Base-by-base conservation (phyloP, 2,888 invertebrate species). In the Digitonthophagus gazella region DNA sequence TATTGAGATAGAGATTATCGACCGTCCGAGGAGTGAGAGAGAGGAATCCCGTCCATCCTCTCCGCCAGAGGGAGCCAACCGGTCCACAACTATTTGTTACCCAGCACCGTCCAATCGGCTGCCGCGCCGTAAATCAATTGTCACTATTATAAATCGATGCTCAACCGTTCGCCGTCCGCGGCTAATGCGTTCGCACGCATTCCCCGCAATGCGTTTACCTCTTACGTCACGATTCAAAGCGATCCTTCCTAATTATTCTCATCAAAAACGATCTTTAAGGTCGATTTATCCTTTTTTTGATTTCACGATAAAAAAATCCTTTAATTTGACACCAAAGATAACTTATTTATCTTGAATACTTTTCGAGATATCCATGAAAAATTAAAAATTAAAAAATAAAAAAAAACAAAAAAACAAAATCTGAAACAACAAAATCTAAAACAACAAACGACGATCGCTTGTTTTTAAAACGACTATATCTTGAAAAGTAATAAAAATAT, bases 81-180 rank as follows among this genome's bases (percentile, higher is more conserved):
- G 22, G 22, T 4, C 22, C 28, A 44, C 28, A 8, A 75, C 77
- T 78, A 78, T 79, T 78, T 78, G 79, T 78, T 78, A 77, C 75
- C 74, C 71, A 73, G 75, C 75, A 68, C 75, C 79, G 76, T 76
- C 80, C 81, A 81, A 81, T 81, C 78, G 77, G 73, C 77, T 75
- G 76, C 78, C 76, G 77, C 76, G 80, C 79, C 79, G 81, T 81
- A 81, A 82, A 82, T 82, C 82, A 82, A 81, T 81, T 82, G 81
- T 81, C 82, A 81, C 81, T 80, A 81, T 81, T 81, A 82, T 82
- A 81, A 82, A 82, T 82, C 82, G 82, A 81, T 80, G 82, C 78
- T 81, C 79, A 81, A 81, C 81, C 80, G 81, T 80, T 79, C 79
- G 80, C 80, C n/a, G 79, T 78, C 78, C 76, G 79, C 78, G 77